A percentile compares a stretch with the other conserved stretches of the same genome.
Evolutionary conservation across 2,888 invertebrate genomes (phyloP).

Genomic region (Clitarchus hookeri): DNA sequence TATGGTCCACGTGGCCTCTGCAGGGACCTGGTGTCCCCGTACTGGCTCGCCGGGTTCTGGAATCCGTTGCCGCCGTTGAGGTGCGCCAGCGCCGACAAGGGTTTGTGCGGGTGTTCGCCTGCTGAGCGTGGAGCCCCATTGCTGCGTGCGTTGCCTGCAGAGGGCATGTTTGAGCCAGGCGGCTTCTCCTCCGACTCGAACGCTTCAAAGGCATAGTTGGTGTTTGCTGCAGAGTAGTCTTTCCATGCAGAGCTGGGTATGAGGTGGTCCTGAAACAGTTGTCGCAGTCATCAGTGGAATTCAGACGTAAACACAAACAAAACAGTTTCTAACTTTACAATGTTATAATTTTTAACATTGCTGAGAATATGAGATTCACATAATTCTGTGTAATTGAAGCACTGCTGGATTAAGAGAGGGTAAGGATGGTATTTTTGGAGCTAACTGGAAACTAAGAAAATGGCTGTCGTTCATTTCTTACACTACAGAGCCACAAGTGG

Average conservation of each 20-base stretch:
- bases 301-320: too few species aligned
- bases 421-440: too few species aligned
- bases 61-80: slow-evolving; percentile 38
- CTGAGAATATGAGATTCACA: too few species aligned
- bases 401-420: too few species aligned
- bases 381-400: too few species aligned
- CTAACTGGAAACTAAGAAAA: too few species aligned
- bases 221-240: slow-evolving; percentile 81
- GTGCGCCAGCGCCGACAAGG: slow-evolving; percentile 31
- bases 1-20: slow-evolving; percentile 60
- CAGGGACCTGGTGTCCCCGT: slow-evolving; percentile 60
- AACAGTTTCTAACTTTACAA: too few species aligned
- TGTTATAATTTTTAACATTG: too few species aligned
- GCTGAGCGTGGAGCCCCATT: slow-evolving; percentile 43
- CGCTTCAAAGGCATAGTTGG: slow-evolving; percentile 89
- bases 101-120: slow-evolving; percentile 37
- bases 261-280: slow-evolving; percentile 70
- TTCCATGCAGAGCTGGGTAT: slow-evolving; percentile 88
- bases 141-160: slow-evolving; percentile 49
- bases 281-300: slow-evolving; percentile 10
- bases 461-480: too few species aligned
- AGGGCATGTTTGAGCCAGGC: slow-evolving; percentile 43
- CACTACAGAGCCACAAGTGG: too few species aligned
- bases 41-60: slow-evolving; percentile 32
- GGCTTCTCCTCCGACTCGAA: slow-evolving; percentile 80